Evolutionary conservation across 2,797 vertebrate species (phyloP), one percentile per base, ranked within the genome.

Genomic region (Dermochelys coriacea): DNA sequence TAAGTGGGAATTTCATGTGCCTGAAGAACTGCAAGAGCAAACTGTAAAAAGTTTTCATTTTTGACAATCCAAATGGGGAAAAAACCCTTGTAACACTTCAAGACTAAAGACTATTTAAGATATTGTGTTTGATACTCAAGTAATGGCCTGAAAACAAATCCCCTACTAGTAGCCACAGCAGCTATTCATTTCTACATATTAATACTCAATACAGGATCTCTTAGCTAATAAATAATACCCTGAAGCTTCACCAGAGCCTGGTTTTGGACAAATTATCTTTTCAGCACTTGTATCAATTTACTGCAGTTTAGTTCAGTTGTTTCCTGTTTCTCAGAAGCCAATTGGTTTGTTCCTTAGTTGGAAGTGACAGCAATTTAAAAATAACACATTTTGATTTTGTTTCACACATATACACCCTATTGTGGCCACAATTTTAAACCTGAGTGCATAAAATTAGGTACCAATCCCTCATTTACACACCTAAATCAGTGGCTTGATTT

Each of bases 221-320:
- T 92, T 97, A 95, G 94, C 80, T 96, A 97, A 97, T 93, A 94
- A 97, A 97, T 71, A 97, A 93, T 74, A 82, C 89, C 94, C 87
- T 85, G 92, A 95, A 92, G 89, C 97, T 96, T 95, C 96, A 97
- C 93, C 85, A 95, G 8, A 12, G 89, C 86, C 91, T 90, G 77
- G 45, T 80, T 47, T 14, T 41, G 90, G 90, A 96, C 89, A 97
- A 95, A 98, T 95, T 89, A 97, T 93, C 96, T 97, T 97, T 97
- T 97, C 97, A 98, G 91, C 96, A 91, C 95, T 96, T 92, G 45
- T 77, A 94, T 96, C 93, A 49, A 78, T 95, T 98, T 97, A 91
- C 96, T 96, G 95, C 81, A n/a, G 91, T 68, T 94, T 91, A 82
- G 47, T 77, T 89, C 80, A 90, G 82, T 88, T 95, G 95, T 93